phyloP scores from a whole-genome alignment of 2,797 vertebrate genomes.

The Smutsia gigantea region DNA sequence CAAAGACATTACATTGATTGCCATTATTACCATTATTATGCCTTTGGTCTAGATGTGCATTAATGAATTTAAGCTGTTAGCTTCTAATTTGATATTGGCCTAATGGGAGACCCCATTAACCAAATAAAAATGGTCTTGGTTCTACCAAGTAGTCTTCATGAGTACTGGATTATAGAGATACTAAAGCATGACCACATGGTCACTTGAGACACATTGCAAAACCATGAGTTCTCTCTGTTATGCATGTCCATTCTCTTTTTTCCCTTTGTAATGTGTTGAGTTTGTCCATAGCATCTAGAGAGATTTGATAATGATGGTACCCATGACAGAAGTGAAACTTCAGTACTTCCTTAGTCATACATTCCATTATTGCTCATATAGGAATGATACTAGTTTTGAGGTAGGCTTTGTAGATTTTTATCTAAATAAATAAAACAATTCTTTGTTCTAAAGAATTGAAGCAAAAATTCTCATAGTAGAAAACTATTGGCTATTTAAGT shows the following conservation, averaged over 20 bases:
- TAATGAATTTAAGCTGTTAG: conserved; percentile 44
- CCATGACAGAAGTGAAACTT: conserved; percentile 9
- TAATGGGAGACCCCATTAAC: background rate
- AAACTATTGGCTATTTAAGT: background rate
- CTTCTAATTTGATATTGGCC: conserved; percentile 37
- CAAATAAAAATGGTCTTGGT: conserved; percentile 48
- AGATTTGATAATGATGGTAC: background rate
- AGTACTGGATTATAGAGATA: background rate
- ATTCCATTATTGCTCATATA: background rate
- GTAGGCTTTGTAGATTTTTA: conserved; percentile 29
- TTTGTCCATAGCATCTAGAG: background rate
- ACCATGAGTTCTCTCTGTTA: background rate
- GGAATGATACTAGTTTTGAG: conserved; percentile 2
- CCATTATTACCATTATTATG: conserved; percentile 14
- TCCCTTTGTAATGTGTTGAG: background rate
- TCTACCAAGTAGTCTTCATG: background rate
- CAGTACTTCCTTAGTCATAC: background rate
- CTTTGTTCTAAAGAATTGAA: conserved; percentile 36
- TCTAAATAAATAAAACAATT: background rate
- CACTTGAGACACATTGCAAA: background rate
- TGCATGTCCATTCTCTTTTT: background rate
- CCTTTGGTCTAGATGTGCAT: background rate
- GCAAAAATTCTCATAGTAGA: background rate
- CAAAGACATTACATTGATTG: background rate
- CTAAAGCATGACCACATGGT: background rate